Evolutionary conservation across 2,797 vertebrate genomes (phyloP).

Genomic region (Gymnoscopelus braueri): DNA sequence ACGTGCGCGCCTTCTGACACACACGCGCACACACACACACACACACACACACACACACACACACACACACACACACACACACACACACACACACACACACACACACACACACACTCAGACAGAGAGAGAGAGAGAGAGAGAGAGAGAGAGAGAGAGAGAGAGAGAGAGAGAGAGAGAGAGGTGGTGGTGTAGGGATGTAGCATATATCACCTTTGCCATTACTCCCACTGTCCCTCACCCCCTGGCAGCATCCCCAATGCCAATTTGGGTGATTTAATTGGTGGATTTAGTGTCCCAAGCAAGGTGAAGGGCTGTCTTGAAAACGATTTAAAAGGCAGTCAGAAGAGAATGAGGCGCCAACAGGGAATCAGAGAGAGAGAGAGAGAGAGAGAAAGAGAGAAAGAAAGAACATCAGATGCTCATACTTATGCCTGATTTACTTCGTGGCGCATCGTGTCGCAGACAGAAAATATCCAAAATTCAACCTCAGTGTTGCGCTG

Average conservation of each 20-base stretch:
- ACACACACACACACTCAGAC: slow-evolving; percentile 33
- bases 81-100: slow-evolving; percentile 10
- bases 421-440: too few relatives aligned
- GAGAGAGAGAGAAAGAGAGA: slow-evolving; percentile 1
- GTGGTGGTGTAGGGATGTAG: slow-evolving; percentile 24
- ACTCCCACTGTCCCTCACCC: slow-evolving; percentile 44
- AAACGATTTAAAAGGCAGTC: slow-evolving; percentile 75
- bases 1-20: slow-evolving; percentile 24
- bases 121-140: too few relatives aligned
- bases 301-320: slow-evolving; percentile 75
- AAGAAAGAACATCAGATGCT: slow-evolving; percentile 2
- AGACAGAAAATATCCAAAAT: too few relatives aligned
- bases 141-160: too few relatives aligned
- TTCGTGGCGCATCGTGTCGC: too few relatives aligned
- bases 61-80: slow-evolving; percentile 24
- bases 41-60: neutral
- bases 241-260: slow-evolving; percentile 58
- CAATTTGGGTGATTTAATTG: slow-evolving; percentile 82
- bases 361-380: too few relatives aligned
- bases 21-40: slow-evolving; percentile 27
- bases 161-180: too few relatives aligned
- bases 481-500: too few relatives aligned
- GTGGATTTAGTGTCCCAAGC: slow-evolving; percentile 77
- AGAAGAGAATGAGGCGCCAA: slow-evolving; percentile 49
- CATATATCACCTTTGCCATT: slow-evolving; percentile 65